Percentiles rank a stretch among this genome's conserved stretches.
phyloP scores from a whole-genome alignment of 1,140 invertebrate species.

The Habropoda laboriosa region DNA sequence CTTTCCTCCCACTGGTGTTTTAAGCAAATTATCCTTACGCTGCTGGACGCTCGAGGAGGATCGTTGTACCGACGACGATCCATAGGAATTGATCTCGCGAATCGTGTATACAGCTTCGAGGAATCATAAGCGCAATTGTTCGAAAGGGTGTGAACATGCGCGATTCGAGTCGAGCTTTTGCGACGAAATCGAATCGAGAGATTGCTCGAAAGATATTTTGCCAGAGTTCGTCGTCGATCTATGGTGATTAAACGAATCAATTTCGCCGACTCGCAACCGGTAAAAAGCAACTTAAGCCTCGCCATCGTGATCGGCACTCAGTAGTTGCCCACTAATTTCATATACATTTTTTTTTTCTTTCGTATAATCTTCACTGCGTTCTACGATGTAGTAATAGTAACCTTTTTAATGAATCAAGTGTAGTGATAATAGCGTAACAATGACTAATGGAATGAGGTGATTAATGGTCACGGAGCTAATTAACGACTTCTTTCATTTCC shows the following conservation, averaged over 20 bases:
- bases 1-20: no score
- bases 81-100: not conserved
- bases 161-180: no score
- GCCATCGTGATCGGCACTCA: slow-evolving; percentile 66
- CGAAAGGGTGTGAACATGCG: not conserved
- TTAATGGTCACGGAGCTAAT: slow-evolving; percentile 41
- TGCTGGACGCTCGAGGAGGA: not conserved
- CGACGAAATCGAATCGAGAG: no score
- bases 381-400: slow-evolving; percentile 45
- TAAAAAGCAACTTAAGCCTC: not conserved
- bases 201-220: not conserved
- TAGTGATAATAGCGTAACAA: slow-evolving; percentile 54
- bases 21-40: not conserved
- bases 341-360: not conserved
- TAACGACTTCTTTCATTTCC: no score
- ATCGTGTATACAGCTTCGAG: slow-evolving; percentile 16
- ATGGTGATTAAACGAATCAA: slow-evolving; percentile 8
- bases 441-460: slow-evolving; percentile 34
- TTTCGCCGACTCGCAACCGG: not conserved
- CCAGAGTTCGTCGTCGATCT: slow-evolving; percentile 12
- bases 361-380: slow-evolving; percentile 34
- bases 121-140: not conserved
- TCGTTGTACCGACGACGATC: not conserved
- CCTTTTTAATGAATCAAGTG: slow-evolving; percentile 29
- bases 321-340: slow-evolving; percentile 18